These are phyloP conservation scores for Drosophila subquinaria DNA, from an alignment of 2,888 invertebrate genomes.

Conservation along the genomic window DNA sequence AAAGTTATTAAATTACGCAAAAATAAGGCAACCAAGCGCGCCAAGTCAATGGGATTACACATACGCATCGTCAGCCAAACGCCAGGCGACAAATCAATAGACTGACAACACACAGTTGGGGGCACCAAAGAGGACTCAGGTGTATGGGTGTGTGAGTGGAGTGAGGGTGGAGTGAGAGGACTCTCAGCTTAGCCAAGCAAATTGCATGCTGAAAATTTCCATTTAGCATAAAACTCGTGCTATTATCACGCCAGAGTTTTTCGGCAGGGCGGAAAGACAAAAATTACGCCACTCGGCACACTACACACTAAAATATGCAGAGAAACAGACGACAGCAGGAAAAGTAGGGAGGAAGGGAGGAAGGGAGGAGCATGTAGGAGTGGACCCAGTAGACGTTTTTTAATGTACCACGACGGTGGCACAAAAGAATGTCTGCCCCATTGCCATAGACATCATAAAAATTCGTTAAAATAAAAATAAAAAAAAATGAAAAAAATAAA, in stretches of 20 bases:
- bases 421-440: slow-evolving; percentile 79
- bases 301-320: slow-evolving; percentile 76
- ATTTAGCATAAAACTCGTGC: slow-evolving; percentile 79
- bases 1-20: slow-evolving; percentile 82
- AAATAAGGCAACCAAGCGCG: slow-evolving; percentile 72
- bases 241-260: slow-evolving; percentile 61
- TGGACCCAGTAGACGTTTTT: slow-evolving; percentile 75
- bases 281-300: slow-evolving; percentile 79
- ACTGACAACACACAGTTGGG: slow-evolving; percentile 4
- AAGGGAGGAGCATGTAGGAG: slow-evolving; percentile 1
- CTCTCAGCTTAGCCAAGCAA: slow-evolving; percentile 58
- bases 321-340: slow-evolving; percentile 2
- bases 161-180: not conserved
- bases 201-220: slow-evolving; percentile 79
- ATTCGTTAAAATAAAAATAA: slow-evolving; percentile 65
- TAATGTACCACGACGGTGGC: slow-evolving; percentile 76
- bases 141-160: slow-evolving; percentile 8
- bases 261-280: slow-evolving; percentile 33
- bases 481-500: slow-evolving; percentile 42
- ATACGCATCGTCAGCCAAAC: slow-evolving; percentile 60
- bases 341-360: not conserved
- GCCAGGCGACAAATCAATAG: slow-evolving; percentile 76
- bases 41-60: slow-evolving; percentile 77
- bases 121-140: slow-evolving; percentile 25
- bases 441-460: slow-evolving; percentile 80